Conservation (phyloP, 2,888 invertebrate genomes). For the Nebria brevicollis region DNA sequence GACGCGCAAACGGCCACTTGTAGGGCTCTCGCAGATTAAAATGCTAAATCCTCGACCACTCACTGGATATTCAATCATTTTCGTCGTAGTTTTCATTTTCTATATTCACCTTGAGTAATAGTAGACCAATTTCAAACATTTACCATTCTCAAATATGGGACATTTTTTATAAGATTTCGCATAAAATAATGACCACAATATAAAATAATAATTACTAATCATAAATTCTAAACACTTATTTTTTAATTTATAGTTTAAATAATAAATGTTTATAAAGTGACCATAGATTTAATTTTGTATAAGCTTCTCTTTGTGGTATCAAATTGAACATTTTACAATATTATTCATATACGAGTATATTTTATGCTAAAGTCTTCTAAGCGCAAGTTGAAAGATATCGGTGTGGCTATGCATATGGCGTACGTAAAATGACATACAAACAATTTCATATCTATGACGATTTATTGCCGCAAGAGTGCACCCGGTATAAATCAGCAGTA, state of each 20-base stretch:
- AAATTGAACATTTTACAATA: background rate
- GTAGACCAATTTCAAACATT: too few species aligned
- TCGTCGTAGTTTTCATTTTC: background rate
- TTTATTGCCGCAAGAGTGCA: constrained; percentile 30
- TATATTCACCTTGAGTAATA: background rate
- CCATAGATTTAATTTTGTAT: too few species aligned
- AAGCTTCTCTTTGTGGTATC: background rate
- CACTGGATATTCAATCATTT: background rate
- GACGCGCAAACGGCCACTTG: constrained; percentile 18
- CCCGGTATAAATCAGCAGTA: constrained; percentile 41
- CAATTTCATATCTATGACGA: constrained; percentile 39
- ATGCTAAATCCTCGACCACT: background rate
- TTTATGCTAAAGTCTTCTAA: background rate
- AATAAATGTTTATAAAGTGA: too few species aligned
- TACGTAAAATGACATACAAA: background rate
- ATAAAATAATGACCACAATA: too few species aligned
- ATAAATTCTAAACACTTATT: too few species aligned
- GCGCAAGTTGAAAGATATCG: background rate
- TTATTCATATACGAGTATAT: background rate
- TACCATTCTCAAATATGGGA: too few species aligned
- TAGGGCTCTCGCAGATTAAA: constrained; percentile 11
- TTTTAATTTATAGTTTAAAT: too few species aligned
- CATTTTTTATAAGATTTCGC: too few species aligned
- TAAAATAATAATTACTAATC: too few species aligned
- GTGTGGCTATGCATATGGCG: background rate